These are phyloP conservation scores for Alfaro cultratus DNA, from an alignment of 2,797 vertebrate genomes.

Conservation along the genomic window DNA sequence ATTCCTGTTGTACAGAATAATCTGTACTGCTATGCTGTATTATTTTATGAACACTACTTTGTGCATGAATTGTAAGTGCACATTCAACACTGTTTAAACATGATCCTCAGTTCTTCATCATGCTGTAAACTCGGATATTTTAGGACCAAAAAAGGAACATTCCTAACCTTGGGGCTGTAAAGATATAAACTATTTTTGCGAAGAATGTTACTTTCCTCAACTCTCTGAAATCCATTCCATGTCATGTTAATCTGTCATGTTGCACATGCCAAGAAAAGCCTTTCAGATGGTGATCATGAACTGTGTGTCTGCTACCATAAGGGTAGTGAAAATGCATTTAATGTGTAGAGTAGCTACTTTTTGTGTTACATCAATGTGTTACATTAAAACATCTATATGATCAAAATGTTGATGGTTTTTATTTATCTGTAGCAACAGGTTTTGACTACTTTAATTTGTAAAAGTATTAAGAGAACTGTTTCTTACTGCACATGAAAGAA, in stretches of 20 bases:
- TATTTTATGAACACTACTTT: slow-evolving; percentile 15
- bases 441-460: not conserved
- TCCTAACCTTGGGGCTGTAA: slow-evolving; percentile 43
- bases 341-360: slow-evolving; percentile 53
- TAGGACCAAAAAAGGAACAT: slow-evolving; percentile 52
- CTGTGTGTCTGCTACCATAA: slow-evolving; percentile 42
- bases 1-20: slow-evolving; percentile 32
- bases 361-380: slow-evolving; percentile 60
- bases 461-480: not conserved
- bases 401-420: slow-evolving; percentile 22
- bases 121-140: slow-evolving; percentile 13
- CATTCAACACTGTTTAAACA: not conserved
- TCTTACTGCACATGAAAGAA: not conserved
- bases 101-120: slow-evolving; percentile 9
- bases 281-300: slow-evolving; percentile 49
- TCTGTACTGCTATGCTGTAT: slow-evolving; percentile 29
- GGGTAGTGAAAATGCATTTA: slow-evolving; percentile 46
- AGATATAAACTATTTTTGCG: slow-evolving; percentile 50
- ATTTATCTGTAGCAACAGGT: not conserved
- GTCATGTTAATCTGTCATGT: slow-evolving; percentile 22
- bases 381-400: slow-evolving; percentile 28
- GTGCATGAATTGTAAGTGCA: slow-evolving; percentile 1
- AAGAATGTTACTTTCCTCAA: slow-evolving; percentile 36
- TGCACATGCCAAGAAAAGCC: slow-evolving; percentile 64
- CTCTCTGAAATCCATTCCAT: slow-evolving; percentile 29